Evolutionary conservation across 2,797 vertebrate species (phyloP).

Genomic region (Champsocephalus gunnari): DNA sequence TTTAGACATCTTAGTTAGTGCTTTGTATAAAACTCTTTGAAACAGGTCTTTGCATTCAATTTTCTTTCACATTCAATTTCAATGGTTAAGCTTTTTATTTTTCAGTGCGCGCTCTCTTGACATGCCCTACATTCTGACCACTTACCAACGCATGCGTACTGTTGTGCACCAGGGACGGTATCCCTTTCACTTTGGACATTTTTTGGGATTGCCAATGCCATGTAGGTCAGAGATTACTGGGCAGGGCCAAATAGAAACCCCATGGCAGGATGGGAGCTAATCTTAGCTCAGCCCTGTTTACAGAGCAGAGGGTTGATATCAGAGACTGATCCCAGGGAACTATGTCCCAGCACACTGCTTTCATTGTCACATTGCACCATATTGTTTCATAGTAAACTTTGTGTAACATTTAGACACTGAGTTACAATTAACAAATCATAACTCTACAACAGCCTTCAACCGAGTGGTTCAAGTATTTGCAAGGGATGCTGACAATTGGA

Average conservation of each 20-base stretch:
- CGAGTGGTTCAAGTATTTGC: neutral
- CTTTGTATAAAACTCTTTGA: constrained; percentile 26
- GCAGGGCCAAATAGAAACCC: constrained; percentile 33
- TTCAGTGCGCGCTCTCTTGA: neutral
- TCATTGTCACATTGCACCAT: constrained; percentile 3
- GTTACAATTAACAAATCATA: constrained; percentile 10
- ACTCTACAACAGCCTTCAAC: constrained; percentile 6
- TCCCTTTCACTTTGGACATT: constrained; percentile 60
- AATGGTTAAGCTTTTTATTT: constrained; percentile 2
- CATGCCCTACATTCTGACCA: constrained; percentile 17
- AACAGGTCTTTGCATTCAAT: neutral
- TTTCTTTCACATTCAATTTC: constrained; percentile 25
- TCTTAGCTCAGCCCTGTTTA: constrained; percentile 60
- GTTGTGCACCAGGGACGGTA: constrained; percentile 29
- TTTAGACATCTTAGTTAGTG: neutral
- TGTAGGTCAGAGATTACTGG: constrained; percentile 62
- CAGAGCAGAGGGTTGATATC: constrained; percentile 17
- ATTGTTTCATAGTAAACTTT: neutral
- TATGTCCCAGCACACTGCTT: constrained; percentile 12
- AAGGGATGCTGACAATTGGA: constrained; percentile 1
- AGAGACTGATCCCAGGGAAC: constrained; percentile 17
- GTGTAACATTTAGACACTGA: constrained; percentile 9
- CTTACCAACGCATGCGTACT: constrained; percentile 18
- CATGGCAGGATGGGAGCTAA: constrained; percentile 47
- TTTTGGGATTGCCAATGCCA: constrained; percentile 52